These are phyloP conservation scores for Andrena camellia DNA, from an alignment of 2,888 invertebrate genomes.

Conservation along the genomic window DNA sequence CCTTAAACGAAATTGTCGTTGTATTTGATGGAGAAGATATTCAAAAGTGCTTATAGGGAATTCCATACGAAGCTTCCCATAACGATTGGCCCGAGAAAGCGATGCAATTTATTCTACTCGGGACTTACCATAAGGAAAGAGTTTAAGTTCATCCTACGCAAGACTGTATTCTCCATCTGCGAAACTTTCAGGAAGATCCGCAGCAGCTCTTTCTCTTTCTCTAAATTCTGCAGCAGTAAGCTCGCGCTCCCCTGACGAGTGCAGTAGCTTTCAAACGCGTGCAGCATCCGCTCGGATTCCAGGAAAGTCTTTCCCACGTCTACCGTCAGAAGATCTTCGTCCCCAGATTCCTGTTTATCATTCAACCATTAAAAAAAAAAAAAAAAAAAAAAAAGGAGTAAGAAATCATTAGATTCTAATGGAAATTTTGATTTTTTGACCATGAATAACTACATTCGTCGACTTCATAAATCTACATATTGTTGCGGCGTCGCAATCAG, in stretches of 20 bases:
- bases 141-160: constrained; percentile 97
- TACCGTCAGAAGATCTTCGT: constrained; percentile 93
- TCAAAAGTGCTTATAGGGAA: background rate
- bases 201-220: constrained; percentile 97
- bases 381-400: background rate
- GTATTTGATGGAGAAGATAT: background rate
- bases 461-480: no score
- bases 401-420: background rate
- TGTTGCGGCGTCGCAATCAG: no score
- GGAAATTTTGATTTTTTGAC: no score
- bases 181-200: constrained; percentile 97
- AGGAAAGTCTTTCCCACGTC: constrained; percentile 96
- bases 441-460: no score
- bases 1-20: constrained; percentile 85
- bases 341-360: constrained; percentile 82
- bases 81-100: background rate
- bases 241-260: constrained; percentile 97
- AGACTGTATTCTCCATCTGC: constrained; percentile 97
- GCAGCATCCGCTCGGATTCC: constrained; percentile 96
- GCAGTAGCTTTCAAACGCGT: constrained; percentile 98
- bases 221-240: constrained; percentile 93
- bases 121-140: constrained; percentile 96
- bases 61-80: background rate
- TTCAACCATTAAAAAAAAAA: background rate
- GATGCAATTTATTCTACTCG: background rate